phyloP scores from a whole-genome alignment of 2,797 vertebrate genomes.

The Gambelia wislizenii region DNA sequence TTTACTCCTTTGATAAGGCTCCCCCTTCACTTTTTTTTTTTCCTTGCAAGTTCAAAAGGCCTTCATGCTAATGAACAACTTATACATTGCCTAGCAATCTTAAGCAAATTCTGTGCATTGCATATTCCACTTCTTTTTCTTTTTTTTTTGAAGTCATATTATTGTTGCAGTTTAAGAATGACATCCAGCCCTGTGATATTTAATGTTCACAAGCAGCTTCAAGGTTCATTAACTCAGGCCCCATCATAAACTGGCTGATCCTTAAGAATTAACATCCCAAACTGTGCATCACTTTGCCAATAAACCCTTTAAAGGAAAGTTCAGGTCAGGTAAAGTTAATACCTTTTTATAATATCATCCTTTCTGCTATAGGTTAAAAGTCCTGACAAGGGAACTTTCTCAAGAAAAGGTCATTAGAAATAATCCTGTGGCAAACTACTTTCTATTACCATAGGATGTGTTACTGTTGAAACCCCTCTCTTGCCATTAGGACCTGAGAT shows the following conservation, averaged over 20 bases:
- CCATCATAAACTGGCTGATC: not conserved
- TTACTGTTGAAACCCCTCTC: too few species aligned
- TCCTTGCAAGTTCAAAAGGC: not conserved
- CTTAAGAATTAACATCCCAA: not conserved
- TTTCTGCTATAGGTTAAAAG: too few species aligned
- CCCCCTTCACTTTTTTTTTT: not conserved
- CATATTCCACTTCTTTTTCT: not conserved
- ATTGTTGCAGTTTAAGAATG: not conserved
- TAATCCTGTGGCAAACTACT: not conserved
- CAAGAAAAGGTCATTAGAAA: not conserved
- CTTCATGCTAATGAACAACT: not conserved
- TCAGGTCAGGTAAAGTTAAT: not conserved
- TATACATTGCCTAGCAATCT: not conserved
- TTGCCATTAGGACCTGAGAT: too few species aligned
- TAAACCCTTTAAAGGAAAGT: conserved; percentile 1
- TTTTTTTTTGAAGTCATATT: not conserved
- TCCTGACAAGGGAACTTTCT: not conserved
- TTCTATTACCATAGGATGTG: not conserved
- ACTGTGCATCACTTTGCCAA: not conserved
- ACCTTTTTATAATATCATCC: not conserved
- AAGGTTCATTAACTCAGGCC: not conserved
- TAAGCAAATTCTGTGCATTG: not conserved
- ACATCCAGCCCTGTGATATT: not conserved
- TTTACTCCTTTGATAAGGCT: not conserved
- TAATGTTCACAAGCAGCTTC: not conserved